Conservation (phyloP, 2,797 vertebrate species). For the Pangasius sanitwongsei region DNA sequence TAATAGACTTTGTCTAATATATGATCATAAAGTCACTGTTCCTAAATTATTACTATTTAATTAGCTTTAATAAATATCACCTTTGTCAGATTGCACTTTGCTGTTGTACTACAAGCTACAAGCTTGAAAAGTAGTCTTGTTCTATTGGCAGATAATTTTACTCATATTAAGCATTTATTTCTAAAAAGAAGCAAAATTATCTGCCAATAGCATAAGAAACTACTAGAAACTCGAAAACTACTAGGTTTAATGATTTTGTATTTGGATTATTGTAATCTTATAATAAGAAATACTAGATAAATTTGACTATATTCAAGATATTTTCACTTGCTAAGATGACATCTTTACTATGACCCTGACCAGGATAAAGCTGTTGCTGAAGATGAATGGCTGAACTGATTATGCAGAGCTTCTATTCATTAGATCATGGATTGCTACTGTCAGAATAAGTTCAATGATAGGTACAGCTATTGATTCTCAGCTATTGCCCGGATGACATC, state of each 20-base stretch:
- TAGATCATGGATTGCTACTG: neutral
- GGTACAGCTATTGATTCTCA: neutral
- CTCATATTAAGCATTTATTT: no score
- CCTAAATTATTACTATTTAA: neutral
- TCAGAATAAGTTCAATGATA: neutral
- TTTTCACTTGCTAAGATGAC: no score
- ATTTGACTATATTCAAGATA: no score
- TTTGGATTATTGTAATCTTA: no score
- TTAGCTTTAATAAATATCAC: neutral
- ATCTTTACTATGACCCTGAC: neutral
- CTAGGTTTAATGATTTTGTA: no score
- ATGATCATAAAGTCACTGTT: neutral
- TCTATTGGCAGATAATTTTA: no score
- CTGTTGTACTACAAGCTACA: no score
- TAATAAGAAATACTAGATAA: no score
- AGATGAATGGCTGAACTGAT: neutral
- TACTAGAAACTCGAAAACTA: no score
- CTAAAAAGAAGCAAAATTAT: no score
- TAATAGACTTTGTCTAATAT: neutral
- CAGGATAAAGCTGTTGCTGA: neutral
- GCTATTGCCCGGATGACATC: neutral
- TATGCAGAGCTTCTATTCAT: neutral
- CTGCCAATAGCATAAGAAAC: no score
- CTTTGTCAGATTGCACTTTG: neutral
- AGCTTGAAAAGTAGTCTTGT: no score